A percentile compares a stretch with the other conserved stretches of the same genome.
phyloP scores from a whole-genome alignment of 2,888 invertebrate genomes.

The Danaus chrysippus region DNA sequence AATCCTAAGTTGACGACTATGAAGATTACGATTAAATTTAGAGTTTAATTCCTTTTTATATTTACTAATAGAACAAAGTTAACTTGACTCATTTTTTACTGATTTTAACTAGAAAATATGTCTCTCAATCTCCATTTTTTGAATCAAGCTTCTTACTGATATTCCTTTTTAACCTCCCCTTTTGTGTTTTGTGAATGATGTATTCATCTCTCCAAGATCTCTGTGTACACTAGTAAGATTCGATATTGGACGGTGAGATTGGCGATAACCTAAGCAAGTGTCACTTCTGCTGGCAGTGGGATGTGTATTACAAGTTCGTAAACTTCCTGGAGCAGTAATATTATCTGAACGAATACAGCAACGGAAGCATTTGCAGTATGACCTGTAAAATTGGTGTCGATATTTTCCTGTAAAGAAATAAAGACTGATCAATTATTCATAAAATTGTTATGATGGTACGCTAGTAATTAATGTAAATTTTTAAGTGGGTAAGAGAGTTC shows the following conservation, averaged over 20 bases:
- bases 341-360: slow-evolving; percentile 61
- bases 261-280: slow-evolving; percentile 68
- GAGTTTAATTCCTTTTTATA: slow-evolving; percentile 60
- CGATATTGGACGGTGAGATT: slow-evolving; percentile 70
- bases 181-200: slow-evolving; percentile 72
- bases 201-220: slow-evolving; percentile 61
- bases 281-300: slow-evolving; percentile 70
- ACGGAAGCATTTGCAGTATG: slow-evolving; percentile 82
- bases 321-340: slow-evolving; percentile 68
- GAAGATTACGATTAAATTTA: slow-evolving; percentile 69
- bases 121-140: slow-evolving; percentile 46
- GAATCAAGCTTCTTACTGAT: slow-evolving; percentile 29
- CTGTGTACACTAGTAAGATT: slow-evolving; percentile 68
- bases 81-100: slow-evolving; percentile 48
- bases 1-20: slow-evolving; percentile 63
- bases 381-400: slow-evolving; percentile 84
- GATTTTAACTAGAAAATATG: slow-evolving; percentile 63
- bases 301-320: slow-evolving; percentile 65
- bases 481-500: too few relatives aligned
- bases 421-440: too few relatives aligned
- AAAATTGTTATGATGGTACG: too few relatives aligned
- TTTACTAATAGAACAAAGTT: slow-evolving; percentile 44
- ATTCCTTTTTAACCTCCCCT: slow-evolving; percentile 38
- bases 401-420: slow-evolving; percentile 84
- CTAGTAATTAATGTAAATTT: too few relatives aligned